Conservation (phyloP, 2,797 vertebrate species). For the Acipenser ruthenus region DNA sequence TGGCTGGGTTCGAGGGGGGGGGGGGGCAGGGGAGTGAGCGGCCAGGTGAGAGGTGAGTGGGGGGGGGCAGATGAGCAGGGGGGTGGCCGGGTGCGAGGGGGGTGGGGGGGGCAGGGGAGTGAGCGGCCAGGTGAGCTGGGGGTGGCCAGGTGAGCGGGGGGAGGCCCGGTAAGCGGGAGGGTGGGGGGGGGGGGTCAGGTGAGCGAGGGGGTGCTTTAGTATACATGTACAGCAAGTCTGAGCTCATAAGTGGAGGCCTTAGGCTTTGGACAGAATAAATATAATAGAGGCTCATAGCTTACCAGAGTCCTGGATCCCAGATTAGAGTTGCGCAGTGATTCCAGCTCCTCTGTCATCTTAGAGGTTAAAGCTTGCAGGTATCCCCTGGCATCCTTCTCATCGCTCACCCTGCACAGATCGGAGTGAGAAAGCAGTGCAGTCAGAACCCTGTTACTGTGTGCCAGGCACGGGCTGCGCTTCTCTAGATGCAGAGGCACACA, state of each 20-base stretch:
- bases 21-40: no score
- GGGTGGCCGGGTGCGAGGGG: no score
- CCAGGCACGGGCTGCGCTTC: background rate
- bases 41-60: no score
- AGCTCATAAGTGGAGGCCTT: background rate
- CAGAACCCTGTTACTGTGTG: background rate
- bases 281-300: conserved; percentile 29
- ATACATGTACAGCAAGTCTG: no score
- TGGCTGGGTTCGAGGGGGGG: no score
- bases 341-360: conserved; percentile 95
- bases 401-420: conserved; percentile 73
- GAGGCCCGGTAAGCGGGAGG: no score
- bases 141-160: no score
- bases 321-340: conserved; percentile 78
- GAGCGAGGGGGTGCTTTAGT: no score
- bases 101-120: no score
- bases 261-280: background rate
- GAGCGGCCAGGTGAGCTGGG: no score
- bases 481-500: background rate
- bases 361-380: conserved; percentile 92
- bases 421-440: background rate
- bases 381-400: conserved; percentile 91
- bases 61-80: no score
- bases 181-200: no score
- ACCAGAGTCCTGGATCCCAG: conserved; percentile 83